Evolutionary conservation across 2,888 invertebrate species (phyloP), one percentile per base, ranked within the genome.

Genomic region (Apotomis capreana): DNA sequence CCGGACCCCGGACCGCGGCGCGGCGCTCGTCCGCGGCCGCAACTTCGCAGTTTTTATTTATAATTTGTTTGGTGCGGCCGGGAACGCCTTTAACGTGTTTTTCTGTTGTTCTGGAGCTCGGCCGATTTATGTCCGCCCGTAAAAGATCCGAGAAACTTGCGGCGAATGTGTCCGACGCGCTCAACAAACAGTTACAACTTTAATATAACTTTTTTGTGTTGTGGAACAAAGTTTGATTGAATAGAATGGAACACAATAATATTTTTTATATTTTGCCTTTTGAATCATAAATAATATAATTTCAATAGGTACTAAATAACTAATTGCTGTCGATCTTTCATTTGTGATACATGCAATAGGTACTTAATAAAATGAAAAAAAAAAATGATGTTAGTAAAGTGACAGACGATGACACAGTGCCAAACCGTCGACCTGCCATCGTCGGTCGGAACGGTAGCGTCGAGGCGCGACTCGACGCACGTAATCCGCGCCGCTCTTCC

Each of bases 201-300:
- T 57, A 26, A 12, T 36, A 57, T 10, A 57, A 10, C 26, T 26
- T 36, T 57, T 57, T 57, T 57, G 55, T 10, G 55, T 10, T 5
- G 10, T 55, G 4, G 5, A 57, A 26, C 9, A 26, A 57, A 57
- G 55, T 57, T 57, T 57, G 55, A 57, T 57, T 57, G 55, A 57
- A 36, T 55, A 57, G 12, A 57, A 57, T 10, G 55, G 55, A 55
- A 55, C 12, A 57, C 55, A 57, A 57, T 57, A 10, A 8, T 26
- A 36, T 26, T 5, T 36, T 57, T 49, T 49, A 0, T 46, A 10
- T 46, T 46, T 46, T 40, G 40, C 40, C 5, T 40, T 0, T 40
- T 5, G 4, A 40, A 40, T 40, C 6, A 5, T 40, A 40, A 40
- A 40, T 1, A 40, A 40, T 40, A 40, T 5, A 5, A 40, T 40